These are phyloP conservation scores for Riparia riparia DNA, from an alignment of 2,113 vertebrate genomes.

Conservation along the genomic window DNA sequence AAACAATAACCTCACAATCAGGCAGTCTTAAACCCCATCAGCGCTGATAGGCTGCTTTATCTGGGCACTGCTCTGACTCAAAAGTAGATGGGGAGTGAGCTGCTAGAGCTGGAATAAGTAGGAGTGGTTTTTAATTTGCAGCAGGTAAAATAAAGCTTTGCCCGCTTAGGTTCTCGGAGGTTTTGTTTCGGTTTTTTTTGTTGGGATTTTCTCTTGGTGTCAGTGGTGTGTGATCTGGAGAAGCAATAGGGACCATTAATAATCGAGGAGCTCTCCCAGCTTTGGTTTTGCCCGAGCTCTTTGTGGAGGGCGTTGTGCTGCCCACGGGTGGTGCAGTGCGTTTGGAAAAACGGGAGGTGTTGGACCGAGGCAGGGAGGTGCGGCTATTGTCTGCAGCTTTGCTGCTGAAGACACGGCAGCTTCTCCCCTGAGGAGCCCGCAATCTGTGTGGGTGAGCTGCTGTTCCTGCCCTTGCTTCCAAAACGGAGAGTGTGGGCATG, in stretches of 20 bases:
- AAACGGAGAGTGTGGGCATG: neutral
- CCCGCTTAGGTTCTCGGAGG: fast-evolving
- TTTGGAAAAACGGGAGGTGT: neutral
- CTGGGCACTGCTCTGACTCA: neutral
- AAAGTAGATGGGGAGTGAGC: neutral
- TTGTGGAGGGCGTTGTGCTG: neutral
- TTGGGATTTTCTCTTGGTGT: neutral
- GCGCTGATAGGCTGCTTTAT: neutral
- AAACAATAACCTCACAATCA: neutral
- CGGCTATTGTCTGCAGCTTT: neutral
- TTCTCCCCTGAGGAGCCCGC: neutral
- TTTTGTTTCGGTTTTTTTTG: fast-evolving
- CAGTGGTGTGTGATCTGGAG: fast-evolving
- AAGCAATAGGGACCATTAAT: neutral
- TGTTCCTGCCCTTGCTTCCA: neutral
- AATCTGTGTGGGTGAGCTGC: neutral
- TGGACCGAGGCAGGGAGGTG: neutral
- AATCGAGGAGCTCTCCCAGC: neutral
- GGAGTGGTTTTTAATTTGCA: neutral
- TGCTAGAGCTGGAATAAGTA: neutral
- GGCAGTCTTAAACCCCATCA: neutral
- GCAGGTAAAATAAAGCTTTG: neutral
- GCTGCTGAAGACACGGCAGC: neutral
- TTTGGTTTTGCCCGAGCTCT: neutral
- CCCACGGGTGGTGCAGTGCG: fast-evolving